phyloP scores from a whole-genome alignment of 2,797 vertebrate genomes.

The Semaprochilodus insignis region DNA sequence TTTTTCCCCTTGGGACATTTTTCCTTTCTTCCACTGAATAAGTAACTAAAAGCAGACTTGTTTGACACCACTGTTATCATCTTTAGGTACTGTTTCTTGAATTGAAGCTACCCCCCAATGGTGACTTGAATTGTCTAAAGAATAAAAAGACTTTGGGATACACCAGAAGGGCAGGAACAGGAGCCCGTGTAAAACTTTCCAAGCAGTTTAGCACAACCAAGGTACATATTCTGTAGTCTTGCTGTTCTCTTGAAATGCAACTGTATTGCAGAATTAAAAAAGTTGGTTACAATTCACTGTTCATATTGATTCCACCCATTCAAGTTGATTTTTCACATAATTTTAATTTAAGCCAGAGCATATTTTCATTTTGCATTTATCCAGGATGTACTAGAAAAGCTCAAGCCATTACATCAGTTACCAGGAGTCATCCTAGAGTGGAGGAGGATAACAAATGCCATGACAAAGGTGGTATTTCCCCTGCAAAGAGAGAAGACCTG shows the following conservation, averaged over 20 bases:
- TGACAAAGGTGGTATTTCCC: conserved; percentile 96
- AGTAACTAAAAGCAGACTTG: not conserved
- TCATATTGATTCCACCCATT: not conserved
- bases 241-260: not conserved
- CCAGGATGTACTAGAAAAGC: conserved; percentile 93
- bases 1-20: no score
- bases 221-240: conserved; percentile 72
- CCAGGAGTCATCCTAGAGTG: conserved; percentile 96
- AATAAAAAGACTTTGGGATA: conserved; percentile 93
- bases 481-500: conserved; percentile 88
- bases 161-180: conserved; percentile 79
- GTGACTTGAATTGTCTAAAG: conserved; percentile 79
- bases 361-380: not conserved
- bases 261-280: not conserved
- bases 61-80: not conserved
- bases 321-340: not conserved
- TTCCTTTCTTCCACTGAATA: no score
- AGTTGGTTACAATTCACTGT: not conserved
- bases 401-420: conserved; percentile 87
- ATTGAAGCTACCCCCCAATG: conserved; percentile 91
- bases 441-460: conserved; percentile 93
- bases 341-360: not conserved
- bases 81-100: conserved; percentile 91
- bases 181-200: conserved; percentile 74
- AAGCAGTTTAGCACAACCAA: conserved; percentile 95